Percentiles rank a stretch among this genome's conserved stretches.
These are phyloP conservation scores for Cyprinodon variegatus DNA, from an alignment of 2,113 vertebrate genomes.

Conservation along the genomic window DNA sequence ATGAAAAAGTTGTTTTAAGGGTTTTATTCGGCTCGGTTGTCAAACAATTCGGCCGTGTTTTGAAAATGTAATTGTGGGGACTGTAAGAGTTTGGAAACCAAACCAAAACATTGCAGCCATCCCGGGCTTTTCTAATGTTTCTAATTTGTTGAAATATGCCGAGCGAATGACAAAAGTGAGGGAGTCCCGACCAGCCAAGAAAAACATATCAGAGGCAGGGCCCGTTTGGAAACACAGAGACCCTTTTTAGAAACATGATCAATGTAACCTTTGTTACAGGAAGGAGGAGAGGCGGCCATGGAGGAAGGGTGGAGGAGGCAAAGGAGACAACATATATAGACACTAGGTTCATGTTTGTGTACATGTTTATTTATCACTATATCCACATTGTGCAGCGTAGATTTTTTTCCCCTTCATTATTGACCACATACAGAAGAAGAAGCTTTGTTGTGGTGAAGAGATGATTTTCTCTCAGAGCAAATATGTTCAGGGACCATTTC, in stretches of 20 bases:
- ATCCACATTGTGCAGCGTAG: constrained; percentile 19
- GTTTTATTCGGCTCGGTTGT: constrained; percentile 76
- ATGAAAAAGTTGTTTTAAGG: constrained; percentile 83
- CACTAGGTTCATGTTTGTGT: constrained; percentile 63
- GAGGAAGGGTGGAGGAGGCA: constrained; percentile 42
- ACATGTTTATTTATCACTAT: constrained; percentile 65
- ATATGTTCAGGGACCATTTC: constrained; percentile 53
- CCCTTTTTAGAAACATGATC: constrained; percentile 81
- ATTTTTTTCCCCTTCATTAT: constrained; percentile 6
- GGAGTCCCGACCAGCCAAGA: constrained; percentile 72
- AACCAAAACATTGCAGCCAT: constrained; percentile 80
- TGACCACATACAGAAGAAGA: constrained; percentile 14
- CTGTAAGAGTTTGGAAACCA: constrained; percentile 75
- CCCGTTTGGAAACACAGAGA: constrained; percentile 66
- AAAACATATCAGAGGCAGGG: constrained; percentile 80
- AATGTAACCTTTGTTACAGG: constrained; percentile 81
- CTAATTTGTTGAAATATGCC: constrained; percentile 82
- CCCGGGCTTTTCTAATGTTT: constrained; percentile 79
- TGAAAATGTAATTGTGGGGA: constrained; percentile 80
- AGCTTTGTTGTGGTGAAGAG: constrained; percentile 54
- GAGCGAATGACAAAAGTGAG: constrained; percentile 78
- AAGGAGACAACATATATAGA: constrained; percentile 73
- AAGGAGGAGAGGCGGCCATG: constrained; percentile 62
- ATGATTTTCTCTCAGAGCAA: constrained; percentile 19
- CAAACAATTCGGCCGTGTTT: constrained; percentile 81